Evolutionary conservation across 2,113 vertebrate genomes (phyloP).

Genomic region (Sigmodon hispidus): DNA sequence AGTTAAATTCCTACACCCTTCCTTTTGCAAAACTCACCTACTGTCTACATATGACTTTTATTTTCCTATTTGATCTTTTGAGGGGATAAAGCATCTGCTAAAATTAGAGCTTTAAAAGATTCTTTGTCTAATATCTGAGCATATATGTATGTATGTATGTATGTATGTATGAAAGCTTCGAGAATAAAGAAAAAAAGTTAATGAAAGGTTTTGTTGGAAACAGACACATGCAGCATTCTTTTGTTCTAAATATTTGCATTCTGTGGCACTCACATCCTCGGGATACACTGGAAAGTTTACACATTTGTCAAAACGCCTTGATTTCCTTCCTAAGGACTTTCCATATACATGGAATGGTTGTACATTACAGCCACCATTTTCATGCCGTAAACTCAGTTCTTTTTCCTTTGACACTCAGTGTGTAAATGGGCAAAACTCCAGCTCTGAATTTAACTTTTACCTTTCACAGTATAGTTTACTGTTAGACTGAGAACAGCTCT

Average conservation of each 20-base stretch:
- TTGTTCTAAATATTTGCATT: constrained; percentile 24
- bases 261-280: neutral
- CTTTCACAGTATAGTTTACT: neutral
- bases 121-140: too few species aligned
- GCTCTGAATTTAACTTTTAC: neutral
- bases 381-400: neutral
- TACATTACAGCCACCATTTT: neutral
- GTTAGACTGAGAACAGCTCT: neutral
- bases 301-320: neutral
- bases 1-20: neutral
- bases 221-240: neutral
- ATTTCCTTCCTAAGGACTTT: neutral
- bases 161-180: too few species aligned
- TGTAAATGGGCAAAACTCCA: neutral
- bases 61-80: neutral
- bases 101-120: constrained; percentile 46
- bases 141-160: neutral
- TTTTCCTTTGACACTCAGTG: neutral
- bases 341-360: neutral
- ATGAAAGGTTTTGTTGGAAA: neutral
- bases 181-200: neutral
- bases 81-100: neutral
- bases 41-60: neutral
- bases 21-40: neutral
- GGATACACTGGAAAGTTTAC: neutral